These are phyloP conservation scores for Stenodema calcarata DNA, from an alignment of 2,888 invertebrate species.

Conservation along the genomic window DNA sequence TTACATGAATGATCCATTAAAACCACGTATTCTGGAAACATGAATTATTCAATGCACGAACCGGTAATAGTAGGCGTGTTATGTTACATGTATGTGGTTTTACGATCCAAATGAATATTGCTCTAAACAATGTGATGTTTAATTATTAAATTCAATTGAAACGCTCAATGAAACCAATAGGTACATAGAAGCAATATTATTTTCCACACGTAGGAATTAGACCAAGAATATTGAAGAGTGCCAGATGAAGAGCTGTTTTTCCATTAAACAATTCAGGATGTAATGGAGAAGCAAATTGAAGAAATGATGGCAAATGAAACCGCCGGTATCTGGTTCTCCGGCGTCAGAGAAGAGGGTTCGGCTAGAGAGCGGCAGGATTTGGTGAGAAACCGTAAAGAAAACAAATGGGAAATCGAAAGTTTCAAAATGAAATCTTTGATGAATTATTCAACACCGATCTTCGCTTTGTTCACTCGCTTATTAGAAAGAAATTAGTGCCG, in stretches of 20 bases:
- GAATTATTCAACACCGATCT: constrained; percentile 26
- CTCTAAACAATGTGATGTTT: neutral
- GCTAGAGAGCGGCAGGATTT: constrained; percentile 41
- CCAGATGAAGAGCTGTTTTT: constrained; percentile 22
- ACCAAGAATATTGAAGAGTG: constrained; percentile 15
- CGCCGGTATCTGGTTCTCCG: constrained; percentile 34
- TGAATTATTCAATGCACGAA: too few relatives aligned
- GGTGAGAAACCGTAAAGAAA: constrained; percentile 13
- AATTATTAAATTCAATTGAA: neutral
- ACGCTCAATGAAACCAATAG: neutral
- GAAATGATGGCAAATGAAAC: constrained; percentile 35
- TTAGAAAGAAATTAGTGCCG: neutral
- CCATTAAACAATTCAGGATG: constrained; percentile 39
- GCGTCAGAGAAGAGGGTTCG: constrained; percentile 14
- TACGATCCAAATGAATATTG: too few relatives aligned
- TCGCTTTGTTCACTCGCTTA: constrained; percentile 37
- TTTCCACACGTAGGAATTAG: constrained; percentile 15
- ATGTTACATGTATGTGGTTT: neutral
- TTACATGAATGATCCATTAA: too few relatives aligned
- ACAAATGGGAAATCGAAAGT: constrained; percentile 7
- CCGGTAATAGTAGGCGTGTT: too few relatives aligned
- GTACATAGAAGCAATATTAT: constrained; percentile 4
- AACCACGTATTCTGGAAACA: too few relatives aligned
- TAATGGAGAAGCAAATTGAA: constrained; percentile 42
- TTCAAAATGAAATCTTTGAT: neutral